Conservation (phyloP, 2,113 vertebrate genomes). For the Pelvicachromis taeniatus region DNA sequence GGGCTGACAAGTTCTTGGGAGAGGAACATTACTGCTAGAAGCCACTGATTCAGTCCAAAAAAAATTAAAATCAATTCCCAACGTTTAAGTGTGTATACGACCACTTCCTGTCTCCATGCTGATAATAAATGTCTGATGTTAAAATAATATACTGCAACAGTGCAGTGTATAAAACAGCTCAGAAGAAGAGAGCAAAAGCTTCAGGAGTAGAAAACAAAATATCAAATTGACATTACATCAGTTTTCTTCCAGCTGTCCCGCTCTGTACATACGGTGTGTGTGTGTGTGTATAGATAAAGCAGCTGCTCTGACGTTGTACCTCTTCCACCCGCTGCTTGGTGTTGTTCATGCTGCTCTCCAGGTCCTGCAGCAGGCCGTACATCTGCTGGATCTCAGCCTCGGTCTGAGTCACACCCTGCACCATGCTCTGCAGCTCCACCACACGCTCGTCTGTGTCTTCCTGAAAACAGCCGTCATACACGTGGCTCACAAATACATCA, state of each 20-base stretch:
- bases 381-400: slow-evolving; percentile 65
- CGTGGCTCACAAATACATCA: fast-evolving
- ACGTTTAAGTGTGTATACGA: neutral
- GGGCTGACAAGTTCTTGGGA: neutral
- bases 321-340: slow-evolving; percentile 62
- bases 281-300: neutral
- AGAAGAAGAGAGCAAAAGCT: neutral
- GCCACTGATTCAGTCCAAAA: no score
- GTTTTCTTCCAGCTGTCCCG: neutral
- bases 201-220: neutral
- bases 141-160: neutral
- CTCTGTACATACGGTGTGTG: fast-evolving
- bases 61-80: fast-evolving
- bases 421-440: slow-evolving; percentile 71
- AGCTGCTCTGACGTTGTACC: slow-evolving; percentile 13
- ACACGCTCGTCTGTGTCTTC: slow-evolving; percentile 47
- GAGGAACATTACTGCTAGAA: no score
- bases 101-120: neutral
- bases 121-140: neutral
- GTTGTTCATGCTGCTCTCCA: slow-evolving; percentile 70
- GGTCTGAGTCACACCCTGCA: slow-evolving; percentile 47
- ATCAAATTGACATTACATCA: neutral
- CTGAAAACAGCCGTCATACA: slow-evolving; percentile 17
- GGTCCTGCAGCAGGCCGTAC: slow-evolving; percentile 67
- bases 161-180: neutral